Conservation (phyloP, 2,888 invertebrate genomes). For the Meteorus cinctellus region DNA sequence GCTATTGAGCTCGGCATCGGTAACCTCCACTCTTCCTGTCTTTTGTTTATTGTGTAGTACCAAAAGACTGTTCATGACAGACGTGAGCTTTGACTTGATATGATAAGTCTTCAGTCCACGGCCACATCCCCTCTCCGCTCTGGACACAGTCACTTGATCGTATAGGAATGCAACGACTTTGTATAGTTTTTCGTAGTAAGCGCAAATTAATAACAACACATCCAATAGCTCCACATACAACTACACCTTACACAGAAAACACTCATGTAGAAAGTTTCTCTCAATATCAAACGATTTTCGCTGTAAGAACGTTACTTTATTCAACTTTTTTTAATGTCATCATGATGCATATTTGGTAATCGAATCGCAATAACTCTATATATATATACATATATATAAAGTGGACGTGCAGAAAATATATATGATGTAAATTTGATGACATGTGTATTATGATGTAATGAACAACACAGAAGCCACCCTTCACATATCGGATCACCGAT, state of each 20-base stretch:
- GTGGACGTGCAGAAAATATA: slow-evolving; percentile 27
- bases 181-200: neutral
- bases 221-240: too few species aligned
- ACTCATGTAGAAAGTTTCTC: too few species aligned
- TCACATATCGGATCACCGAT: slow-evolving; percentile 11
- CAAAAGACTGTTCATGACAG: neutral
- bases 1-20: slow-evolving; percentile 11
- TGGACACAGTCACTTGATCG: neutral
- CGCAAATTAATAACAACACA: too few species aligned
- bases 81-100: neutral
- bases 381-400: neutral
- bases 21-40: slow-evolving; percentile 27
- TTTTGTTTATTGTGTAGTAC: neutral
- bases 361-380: slow-evolving; percentile 4
- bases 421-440: slow-evolving; percentile 2
- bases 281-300: neutral
- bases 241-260: too few species aligned
- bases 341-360: neutral
- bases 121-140: neutral
- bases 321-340: neutral
- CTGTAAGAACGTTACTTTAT: neutral
- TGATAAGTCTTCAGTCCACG: neutral
- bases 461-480: slow-evolving; percentile 38
- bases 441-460: slow-evolving; percentile 10
- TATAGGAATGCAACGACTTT: neutral